Percentiles rank a stretch among this genome's conserved stretches.
These are phyloP conservation scores for Pristionchus maxplancki DNA, from an alignment of 2,888 invertebrate genomes.

Conservation along the genomic window DNA sequence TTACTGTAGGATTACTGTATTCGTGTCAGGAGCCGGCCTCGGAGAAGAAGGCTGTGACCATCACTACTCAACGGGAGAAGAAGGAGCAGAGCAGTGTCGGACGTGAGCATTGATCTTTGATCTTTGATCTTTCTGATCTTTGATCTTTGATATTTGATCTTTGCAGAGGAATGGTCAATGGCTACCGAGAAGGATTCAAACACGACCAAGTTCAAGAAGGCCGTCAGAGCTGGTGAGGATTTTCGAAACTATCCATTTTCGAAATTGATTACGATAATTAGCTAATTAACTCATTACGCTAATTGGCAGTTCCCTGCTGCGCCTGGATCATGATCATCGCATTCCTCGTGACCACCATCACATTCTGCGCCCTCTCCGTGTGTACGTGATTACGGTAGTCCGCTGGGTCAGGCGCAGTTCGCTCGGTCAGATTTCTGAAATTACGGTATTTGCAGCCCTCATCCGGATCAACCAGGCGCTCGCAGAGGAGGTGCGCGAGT, in stretches of 20 bases:
- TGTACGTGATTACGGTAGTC: neutral
- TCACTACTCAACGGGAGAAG: neutral
- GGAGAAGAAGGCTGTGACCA: neutral
- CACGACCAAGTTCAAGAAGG: neutral
- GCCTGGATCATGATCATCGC: neutral
- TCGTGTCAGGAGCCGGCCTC: neutral
- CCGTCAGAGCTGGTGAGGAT: neutral
- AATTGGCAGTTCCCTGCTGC: neutral
- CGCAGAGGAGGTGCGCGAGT: too few species aligned
- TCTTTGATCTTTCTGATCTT: neutral
- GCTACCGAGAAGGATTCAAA: neutral
- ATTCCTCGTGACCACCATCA: neutral
- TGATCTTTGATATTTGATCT: too few species aligned
- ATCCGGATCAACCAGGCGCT: neutral
- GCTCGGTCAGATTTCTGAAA: neutral
- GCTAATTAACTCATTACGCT: too few species aligned
- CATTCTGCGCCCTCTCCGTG: neutral
- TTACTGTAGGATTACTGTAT: too few species aligned
- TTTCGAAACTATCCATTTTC: too few species aligned
- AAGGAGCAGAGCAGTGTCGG: neutral
- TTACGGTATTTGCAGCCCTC: neutral
- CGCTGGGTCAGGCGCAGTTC: neutral
- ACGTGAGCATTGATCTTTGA: neutral
- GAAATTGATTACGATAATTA: neutral
- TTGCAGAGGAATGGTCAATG: neutral